A percentile compares a stretch with the other conserved stretches of the same genome.
phyloP scores from a whole-genome alignment of 2,797 vertebrate genomes.

The Hypotaenidia philippensis region DNA sequence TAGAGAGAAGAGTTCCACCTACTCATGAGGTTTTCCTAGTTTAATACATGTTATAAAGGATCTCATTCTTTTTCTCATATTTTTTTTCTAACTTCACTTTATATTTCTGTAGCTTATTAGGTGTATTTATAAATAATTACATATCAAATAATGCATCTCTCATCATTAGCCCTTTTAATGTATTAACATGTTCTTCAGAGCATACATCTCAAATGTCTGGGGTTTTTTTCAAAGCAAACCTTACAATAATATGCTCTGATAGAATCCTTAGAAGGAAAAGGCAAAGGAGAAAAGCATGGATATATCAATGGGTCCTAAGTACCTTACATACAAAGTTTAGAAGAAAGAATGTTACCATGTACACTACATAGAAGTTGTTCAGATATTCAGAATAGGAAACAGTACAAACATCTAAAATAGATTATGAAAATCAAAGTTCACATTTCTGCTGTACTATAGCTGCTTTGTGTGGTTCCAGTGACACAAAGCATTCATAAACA shows the following conservation, averaged over 20 bases:
- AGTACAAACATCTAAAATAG: background rate
- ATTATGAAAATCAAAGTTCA: background rate
- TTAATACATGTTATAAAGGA: background rate
- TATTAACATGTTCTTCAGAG: conserved; percentile 49
- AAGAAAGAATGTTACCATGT: background rate
- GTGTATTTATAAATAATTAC: background rate
- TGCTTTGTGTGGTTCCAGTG: background rate
- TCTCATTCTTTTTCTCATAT: background rate
- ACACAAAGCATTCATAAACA: background rate
- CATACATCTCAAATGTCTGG: background rate
- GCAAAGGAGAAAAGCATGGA: background rate
- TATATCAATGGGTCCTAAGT: background rate
- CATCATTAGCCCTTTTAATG: conserved; percentile 34
- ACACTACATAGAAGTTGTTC: background rate
- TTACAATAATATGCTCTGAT: background rate
- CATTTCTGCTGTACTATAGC: background rate
- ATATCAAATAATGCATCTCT: conserved; percentile 18
- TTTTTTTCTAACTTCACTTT: background rate
- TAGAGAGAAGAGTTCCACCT: conserved; percentile 11
- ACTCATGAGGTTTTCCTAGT: background rate
- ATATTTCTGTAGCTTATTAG: background rate
- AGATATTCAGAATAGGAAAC: background rate
- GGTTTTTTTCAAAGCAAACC: background rate
- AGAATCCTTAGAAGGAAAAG: background rate
- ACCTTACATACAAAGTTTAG: background rate